Base-by-base conservation (phyloP, 2,797 vertebrate species). In the Cebuella pygmaea region DNA sequence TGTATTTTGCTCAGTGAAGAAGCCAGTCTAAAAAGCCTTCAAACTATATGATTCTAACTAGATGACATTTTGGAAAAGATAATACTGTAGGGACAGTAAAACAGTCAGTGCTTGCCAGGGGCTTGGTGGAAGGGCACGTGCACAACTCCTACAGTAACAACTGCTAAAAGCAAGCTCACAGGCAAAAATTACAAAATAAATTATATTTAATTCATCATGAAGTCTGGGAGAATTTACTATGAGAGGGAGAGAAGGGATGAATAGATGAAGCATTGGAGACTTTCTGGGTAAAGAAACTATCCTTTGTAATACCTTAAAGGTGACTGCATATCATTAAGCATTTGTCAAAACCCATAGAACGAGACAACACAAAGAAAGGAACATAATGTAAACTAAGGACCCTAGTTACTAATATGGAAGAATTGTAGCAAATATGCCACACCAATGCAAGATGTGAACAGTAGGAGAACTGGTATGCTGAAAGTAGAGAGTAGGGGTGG, bases 111-210 rank as follows among this genome's bases (percentile, higher is more conserved):
- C 5, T 70, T 41, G 44, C 41, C 26, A 26, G 27, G 27, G 4
- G 1, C 2, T 83, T 41, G 11, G 30, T 17, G 4, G 19, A 22
- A 27, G 4, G 1, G 27, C 46, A 22, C 2, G 0, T 7, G 0
- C 19, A 36, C 0, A 2, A 57, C 44, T 84, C 48, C 75, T 46
- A 2, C 4, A 9, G 52, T 1, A 48, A 20, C n/a, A 85, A 5
- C 33, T 44, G 48, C 48, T 27, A n/a, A 80, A 72, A 55, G 52
- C 41, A 44, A 44, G 24, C 57, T 93, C 74, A 8, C 41, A 39
- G 79, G 84, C 27, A 57, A 88, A 82, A 81, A 33, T 70, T 17
- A 36, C 93, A 85, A 79, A 94, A 81, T 72, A 36, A 96, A 55
- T 72, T 83, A 50, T 27, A 20, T 55, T 80, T 41, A 59, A 91